These are phyloP conservation scores for Lypha dubia DNA, from an alignment of 2,888 invertebrate genomes.

Conservation along the genomic window DNA sequence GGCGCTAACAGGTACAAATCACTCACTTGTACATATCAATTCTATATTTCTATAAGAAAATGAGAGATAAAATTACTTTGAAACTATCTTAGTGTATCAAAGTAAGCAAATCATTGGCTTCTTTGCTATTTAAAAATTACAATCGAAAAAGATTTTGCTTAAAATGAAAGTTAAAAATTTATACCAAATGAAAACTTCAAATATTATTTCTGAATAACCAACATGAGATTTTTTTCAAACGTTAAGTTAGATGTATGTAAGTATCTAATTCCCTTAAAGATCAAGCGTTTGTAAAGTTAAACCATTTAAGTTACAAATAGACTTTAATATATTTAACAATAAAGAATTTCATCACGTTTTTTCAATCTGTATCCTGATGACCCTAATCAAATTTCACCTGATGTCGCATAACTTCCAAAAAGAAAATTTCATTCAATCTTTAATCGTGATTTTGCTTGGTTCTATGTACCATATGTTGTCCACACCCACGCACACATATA, in stretches of 20 bases:
- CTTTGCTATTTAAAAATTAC: too few species aligned
- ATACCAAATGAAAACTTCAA: not conserved
- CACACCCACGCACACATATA: not conserved
- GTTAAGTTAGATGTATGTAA: not conserved
- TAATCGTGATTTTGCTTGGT: conserved; percentile 31
- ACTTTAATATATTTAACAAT: conserved; percentile 29
- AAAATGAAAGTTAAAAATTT: too few species aligned
- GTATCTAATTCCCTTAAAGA: not conserved
- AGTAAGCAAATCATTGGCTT: too few species aligned
- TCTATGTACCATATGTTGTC: conserved; percentile 40
- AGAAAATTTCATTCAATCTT: conserved; percentile 45
- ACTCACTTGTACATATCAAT: too few species aligned
- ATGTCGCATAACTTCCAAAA: conserved; percentile 73
- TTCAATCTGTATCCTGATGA: conserved; percentile 81
- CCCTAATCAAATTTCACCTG: conserved; percentile 82
- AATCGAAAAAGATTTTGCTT: too few species aligned
- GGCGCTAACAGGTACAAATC: too few species aligned
- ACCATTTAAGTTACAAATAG: not conserved
- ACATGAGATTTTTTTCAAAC: not conserved
- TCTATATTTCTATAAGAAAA: too few species aligned
- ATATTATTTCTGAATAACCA: not conserved
- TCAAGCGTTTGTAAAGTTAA: not conserved
- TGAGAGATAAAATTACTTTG: too few species aligned
- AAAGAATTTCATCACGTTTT: conserved; percentile 78
- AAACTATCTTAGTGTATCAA: too few species aligned